phyloP scores from a whole-genome alignment of 1,140 invertebrate species.

The Mesaphorura yosii region DNA sequence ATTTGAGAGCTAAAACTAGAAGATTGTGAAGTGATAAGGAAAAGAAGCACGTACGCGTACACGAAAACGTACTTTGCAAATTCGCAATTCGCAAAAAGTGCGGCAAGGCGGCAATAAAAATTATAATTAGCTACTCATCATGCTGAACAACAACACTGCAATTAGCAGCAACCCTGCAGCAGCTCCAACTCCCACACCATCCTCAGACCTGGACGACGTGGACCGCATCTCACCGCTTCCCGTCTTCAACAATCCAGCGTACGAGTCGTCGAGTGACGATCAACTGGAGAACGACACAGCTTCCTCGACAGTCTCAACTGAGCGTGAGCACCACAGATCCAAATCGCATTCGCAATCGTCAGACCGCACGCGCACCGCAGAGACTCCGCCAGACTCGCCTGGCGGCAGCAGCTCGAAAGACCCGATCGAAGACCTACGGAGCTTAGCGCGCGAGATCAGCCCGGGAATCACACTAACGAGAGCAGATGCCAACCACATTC shows the following conservation, averaged over 20 bases:
- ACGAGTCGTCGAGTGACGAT: background rate
- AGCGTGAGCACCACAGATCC: background rate
- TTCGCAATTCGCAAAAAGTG: no score
- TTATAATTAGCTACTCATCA: no score
- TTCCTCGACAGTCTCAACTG: background rate
- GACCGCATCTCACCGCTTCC: background rate
- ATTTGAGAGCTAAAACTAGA: no score
- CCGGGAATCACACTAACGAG: constrained; percentile 2
- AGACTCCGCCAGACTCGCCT: background rate
- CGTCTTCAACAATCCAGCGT: constrained; percentile 5
- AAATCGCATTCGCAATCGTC: background rate
- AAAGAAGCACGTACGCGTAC: no score
- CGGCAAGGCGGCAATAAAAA: no score
- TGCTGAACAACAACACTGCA: no score
- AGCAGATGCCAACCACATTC: no score
- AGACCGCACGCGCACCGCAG: background rate
- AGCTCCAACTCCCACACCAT: no score
- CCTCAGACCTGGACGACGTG: no score
- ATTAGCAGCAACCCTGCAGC: no score
- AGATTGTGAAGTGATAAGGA: no score
- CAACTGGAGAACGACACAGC: background rate
- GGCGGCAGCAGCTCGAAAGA: background rate
- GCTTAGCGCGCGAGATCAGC: constrained; percentile 4
- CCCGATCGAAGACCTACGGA: background rate
- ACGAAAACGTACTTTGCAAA: no score